Evolutionary conservation across 2,888 invertebrate genomes (phyloP), one percentile per base, ranked within the genome.

Genomic region (Margaritifera margaritifera): DNA sequence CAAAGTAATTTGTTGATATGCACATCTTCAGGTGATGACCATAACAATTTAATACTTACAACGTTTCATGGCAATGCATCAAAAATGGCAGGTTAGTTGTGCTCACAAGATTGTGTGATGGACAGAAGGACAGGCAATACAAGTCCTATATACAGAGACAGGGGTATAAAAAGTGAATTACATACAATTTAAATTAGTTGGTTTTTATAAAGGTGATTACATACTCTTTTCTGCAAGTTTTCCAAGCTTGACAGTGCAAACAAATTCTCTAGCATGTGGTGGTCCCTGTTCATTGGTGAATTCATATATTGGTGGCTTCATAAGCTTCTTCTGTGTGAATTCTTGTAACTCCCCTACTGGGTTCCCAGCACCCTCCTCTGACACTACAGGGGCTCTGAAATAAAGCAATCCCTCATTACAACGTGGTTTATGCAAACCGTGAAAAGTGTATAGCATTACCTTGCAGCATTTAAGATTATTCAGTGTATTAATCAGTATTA

Each of bases 231-330:
- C 96, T 42, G 94, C 93, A 83, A 94, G 94, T 84, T 95, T 96
- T 80, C 96, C 92, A 81, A 98, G 94, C 66, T 94, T 94, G 88
- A 98, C 98, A 5, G 95, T 94, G 85, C 98, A 96, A 0, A 97
- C 95, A 88, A 98, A 99, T 80, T 96, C 95, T 56, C 97, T 93
- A 89, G 97, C 97, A 88, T 98, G 98, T 0, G 98, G 97, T 71
- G 97, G 91, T 56, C 98, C 94, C 85, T 95, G 95, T 88, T 96
- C 96, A 22, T 84, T 88, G 93, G 93, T 89, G 93, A 96, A 96
- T 82, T 96, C 95, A 89, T 99, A 99, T 42, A 94, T 93, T 42
- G 99, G 98, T 56, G 97, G 97, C 51, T 97, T 96, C 95, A 97
- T 96, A 81, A 96, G 94, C 66, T 95, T 93, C 57, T 97, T 96